These are phyloP conservation scores for Pseudorasbora parva DNA, from an alignment of 2,113 vertebrate genomes.

Conservation along the genomic window DNA sequence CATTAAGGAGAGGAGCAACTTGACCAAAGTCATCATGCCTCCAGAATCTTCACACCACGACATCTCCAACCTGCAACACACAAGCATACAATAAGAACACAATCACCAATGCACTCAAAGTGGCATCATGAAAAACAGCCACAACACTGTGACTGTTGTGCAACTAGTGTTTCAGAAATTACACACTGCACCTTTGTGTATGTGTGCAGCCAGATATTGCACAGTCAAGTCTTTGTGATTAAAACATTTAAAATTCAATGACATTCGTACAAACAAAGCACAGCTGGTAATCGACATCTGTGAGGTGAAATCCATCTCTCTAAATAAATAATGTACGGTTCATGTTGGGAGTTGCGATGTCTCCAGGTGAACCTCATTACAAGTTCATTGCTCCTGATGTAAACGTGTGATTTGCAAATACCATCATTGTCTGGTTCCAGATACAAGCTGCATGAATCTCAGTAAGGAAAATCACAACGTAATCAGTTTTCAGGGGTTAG, in stretches of 20 bases:
- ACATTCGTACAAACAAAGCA: constrained; percentile 14
- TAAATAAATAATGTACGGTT: constrained; percentile 9
- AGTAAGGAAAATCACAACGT: neutral
- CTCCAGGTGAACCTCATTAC: constrained; percentile 22
- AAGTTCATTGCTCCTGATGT: constrained; percentile 17
- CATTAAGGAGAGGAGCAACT: constrained; percentile 73
- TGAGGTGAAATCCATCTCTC: neutral
- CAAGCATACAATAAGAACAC: constrained; percentile 50
- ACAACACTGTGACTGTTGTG: no score
- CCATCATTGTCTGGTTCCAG: neutral
- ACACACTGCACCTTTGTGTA: neutral
- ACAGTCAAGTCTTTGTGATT: neutral
- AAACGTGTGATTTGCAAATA: constrained; percentile 32
- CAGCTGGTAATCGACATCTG: constrained; percentile 16
- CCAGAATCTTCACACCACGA: constrained; percentile 66
- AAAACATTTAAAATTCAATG: constrained; percentile 14
- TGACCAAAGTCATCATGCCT: constrained; percentile 71
- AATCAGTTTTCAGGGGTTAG: neutral
- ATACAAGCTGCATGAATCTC: neutral
- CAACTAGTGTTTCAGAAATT: neutral
- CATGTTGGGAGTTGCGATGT: constrained; percentile 13
- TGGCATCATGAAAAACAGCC: neutral
- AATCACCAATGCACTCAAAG: neutral
- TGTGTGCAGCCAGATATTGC: no score
- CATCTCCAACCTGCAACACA: constrained; percentile 67